A percentile compares a stretch with the other conserved stretches of the same genome.
These are phyloP conservation scores for Atta texana DNA, from an alignment of 1,140 invertebrate genomes.

Conservation along the genomic window DNA sequence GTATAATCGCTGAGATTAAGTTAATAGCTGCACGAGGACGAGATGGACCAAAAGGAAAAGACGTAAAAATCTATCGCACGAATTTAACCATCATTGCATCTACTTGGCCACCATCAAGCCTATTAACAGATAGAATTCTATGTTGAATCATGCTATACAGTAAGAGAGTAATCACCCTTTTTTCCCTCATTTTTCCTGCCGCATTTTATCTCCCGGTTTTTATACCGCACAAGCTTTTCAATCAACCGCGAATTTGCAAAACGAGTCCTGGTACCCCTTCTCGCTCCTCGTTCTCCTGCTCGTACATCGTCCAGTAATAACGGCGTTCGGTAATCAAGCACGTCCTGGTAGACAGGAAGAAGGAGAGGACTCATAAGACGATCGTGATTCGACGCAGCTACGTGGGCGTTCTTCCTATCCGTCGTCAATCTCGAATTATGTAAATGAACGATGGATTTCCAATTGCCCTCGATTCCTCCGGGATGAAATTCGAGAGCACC, in stretches of 20 bases:
- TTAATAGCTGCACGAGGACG: constrained; percentile 45
- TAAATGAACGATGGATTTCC: constrained; percentile 62
- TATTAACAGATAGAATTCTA: constrained; percentile 33
- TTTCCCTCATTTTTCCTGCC: not conserved
- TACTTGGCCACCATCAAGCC: constrained; percentile 1
- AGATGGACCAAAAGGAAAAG: not conserved
- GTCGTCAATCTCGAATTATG: constrained; percentile 74
- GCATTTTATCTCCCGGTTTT: constrained; percentile 40
- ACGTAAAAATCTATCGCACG: not conserved
- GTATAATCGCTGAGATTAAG: constrained; percentile 65
- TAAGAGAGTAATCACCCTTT: constrained; percentile 58
- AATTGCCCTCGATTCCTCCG: constrained; percentile 60
- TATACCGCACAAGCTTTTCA: constrained; percentile 76
- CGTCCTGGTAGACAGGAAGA: constrained; percentile 71
- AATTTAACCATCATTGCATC: constrained; percentile 56
- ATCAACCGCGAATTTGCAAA: constrained; percentile 81
- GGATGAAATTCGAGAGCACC: constrained; percentile 55
- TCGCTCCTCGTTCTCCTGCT: constrained; percentile 1
- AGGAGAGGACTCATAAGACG: constrained; percentile 41
- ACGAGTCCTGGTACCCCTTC: constrained; percentile 69
- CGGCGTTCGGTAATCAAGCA: constrained; percentile 81
- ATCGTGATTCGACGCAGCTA: constrained; percentile 69
- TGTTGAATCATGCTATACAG: not conserved
- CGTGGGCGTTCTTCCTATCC: constrained; percentile 75
- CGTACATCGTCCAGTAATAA: constrained; percentile 76